These are phyloP conservation scores for Erebia aethiops DNA, from an alignment of 2,888 invertebrate genomes.

Conservation along the genomic window DNA sequence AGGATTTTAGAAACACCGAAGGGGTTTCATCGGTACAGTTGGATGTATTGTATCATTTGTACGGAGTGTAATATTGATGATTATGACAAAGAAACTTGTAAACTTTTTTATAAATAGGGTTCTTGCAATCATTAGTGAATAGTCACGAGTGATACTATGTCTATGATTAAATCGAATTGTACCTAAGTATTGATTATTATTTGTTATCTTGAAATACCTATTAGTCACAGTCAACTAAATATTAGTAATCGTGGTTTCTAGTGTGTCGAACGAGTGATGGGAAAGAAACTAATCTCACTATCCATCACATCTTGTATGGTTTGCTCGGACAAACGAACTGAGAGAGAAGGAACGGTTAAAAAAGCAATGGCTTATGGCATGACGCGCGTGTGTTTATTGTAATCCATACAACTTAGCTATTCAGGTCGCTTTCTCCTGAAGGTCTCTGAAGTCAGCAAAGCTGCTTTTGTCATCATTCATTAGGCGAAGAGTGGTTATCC, in stretches of 20 bases:
- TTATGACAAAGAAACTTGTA: background rate
- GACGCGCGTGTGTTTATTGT: background rate
- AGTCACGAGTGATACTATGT: conserved; percentile 8
- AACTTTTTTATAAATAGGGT: background rate
- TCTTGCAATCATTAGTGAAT: background rate
- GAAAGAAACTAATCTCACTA: background rate
- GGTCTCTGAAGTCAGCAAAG: background rate
- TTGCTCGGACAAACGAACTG: background rate
- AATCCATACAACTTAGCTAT: conserved; percentile 5
- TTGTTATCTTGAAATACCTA: conserved; percentile 2
- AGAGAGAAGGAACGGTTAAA: conserved; percentile 8
- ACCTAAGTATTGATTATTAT: conserved; percentile 1
- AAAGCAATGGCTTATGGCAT: background rate
- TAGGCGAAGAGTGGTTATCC: background rate
- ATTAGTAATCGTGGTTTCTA: conserved; percentile 8
- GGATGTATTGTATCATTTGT: too few species aligned
- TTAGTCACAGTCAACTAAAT: conserved; percentile 11
- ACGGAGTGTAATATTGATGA: background rate
- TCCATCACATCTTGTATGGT: background rate
- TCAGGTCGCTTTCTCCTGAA: conserved; percentile 14
- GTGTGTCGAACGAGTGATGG: background rate
- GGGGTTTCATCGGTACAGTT: too few species aligned
- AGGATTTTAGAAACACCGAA: background rate
- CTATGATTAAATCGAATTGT: background rate
- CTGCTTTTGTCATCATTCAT: background rate